Percentiles rank a stretch among this genome's conserved stretches.
These are phyloP conservation scores for Macrostomum lignano DNA, from an alignment of 1,140 invertebrate genomes.

Conservation along the genomic window DNA sequence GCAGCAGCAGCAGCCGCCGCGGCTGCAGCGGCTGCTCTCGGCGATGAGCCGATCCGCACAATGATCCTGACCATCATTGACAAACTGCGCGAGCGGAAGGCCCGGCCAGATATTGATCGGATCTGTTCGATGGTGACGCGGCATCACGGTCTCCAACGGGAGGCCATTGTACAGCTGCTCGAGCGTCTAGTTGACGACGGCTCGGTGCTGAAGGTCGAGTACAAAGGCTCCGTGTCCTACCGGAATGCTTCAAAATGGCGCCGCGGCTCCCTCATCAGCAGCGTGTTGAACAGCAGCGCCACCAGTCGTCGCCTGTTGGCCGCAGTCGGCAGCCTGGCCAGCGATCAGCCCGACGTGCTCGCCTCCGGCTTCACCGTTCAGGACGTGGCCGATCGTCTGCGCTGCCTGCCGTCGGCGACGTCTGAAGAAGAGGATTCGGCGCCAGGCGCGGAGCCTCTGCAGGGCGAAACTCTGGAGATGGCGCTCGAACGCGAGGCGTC, in stretches of 20 bases:
- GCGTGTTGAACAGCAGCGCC: conserved; percentile 16
- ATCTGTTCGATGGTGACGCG: conserved; percentile 49
- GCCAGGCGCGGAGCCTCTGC: too few species aligned
- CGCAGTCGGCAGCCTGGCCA: conserved; percentile 13
- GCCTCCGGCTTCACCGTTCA: too few species aligned
- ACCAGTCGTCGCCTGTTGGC: conserved; percentile 13
- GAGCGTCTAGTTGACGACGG: conserved; percentile 43
- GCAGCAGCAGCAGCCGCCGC: too few species aligned
- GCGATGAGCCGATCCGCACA: too few species aligned
- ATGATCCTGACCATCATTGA: conserved; percentile 55
- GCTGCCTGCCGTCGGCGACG: too few species aligned
- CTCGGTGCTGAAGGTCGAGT: conserved; percentile 50
- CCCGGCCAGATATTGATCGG: conserved; percentile 46
- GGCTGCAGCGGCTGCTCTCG: too few species aligned
- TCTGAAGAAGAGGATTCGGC: too few species aligned
- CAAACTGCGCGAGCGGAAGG: conserved; percentile 46
- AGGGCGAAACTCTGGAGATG: too few species aligned
- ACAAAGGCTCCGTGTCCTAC: conserved; percentile 53
- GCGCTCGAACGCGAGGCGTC: too few species aligned
- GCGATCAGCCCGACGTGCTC: too few species aligned
- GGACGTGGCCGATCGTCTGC: too few species aligned
- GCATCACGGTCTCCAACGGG: conserved; percentile 39
- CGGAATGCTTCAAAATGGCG: conserved; percentile 38
- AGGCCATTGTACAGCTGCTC: conserved; percentile 42
- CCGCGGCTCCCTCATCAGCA: conserved; percentile 12